A percentile compares a stretch with the other conserved stretches of the same genome.
Evolutionary conservation across 2,888 invertebrate species (phyloP).

Genomic region (Lampropteryx suffumata): DNA sequence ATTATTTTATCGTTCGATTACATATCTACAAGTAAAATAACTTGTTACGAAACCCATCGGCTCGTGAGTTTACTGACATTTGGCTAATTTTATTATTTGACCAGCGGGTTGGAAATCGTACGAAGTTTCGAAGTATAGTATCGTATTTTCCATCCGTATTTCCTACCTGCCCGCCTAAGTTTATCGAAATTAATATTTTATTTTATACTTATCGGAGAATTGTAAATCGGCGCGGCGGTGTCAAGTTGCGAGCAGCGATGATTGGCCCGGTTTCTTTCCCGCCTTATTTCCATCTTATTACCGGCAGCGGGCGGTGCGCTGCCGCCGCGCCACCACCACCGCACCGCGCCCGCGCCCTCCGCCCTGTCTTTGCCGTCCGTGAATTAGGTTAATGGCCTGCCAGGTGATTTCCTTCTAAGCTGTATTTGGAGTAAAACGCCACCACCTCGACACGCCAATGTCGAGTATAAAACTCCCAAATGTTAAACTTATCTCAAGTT

Average conservation of each 20-base stretch:
- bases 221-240: slow-evolving; percentile 50
- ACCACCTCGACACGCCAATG: slow-evolving; percentile 70
- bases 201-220: slow-evolving; percentile 44
- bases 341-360: slow-evolving; percentile 57
- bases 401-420: slow-evolving; percentile 81
- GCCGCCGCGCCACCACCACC: slow-evolving; percentile 32
- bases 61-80: too few relatives aligned
- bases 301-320: slow-evolving; percentile 71
- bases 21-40: too few relatives aligned
- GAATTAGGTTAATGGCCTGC: slow-evolving; percentile 83
- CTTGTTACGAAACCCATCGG: too few relatives aligned
- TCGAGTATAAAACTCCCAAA: slow-evolving; percentile 61
- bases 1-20: too few relatives aligned
- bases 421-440: slow-evolving; percentile 71
- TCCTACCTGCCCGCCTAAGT: slow-evolving; percentile 23
- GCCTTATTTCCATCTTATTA: slow-evolving; percentile 82
- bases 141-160: slow-evolving; percentile 31
- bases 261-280: slow-evolving; percentile 76
- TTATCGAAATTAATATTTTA: slow-evolving; percentile 36
- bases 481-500: slow-evolving; percentile 46
- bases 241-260: slow-evolving; percentile 72
- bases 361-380: slow-evolving; percentile 79
- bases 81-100: too few relatives aligned
- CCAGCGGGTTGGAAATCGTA: slow-evolving; percentile 11
- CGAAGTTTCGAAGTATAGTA: slow-evolving; percentile 15